These are phyloP conservation scores for Gymnocypris eckloni DNA, from an alignment of 2,797 vertebrate species.

Conservation along the genomic window DNA sequence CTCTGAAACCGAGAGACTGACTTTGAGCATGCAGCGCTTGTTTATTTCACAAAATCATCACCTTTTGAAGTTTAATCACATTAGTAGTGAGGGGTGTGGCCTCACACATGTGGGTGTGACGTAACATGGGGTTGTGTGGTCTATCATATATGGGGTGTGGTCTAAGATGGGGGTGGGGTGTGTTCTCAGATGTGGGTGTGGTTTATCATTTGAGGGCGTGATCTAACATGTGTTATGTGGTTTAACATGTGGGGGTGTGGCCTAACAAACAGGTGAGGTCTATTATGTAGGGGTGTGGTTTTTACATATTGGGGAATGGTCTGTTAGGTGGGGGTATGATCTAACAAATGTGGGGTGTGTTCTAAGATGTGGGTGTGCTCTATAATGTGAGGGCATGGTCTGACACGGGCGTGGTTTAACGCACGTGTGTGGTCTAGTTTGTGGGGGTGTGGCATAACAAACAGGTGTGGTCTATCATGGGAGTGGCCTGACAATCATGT, in stretches of 20 bases:
- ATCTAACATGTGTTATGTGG: too few relatives aligned
- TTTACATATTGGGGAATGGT: too few relatives aligned
- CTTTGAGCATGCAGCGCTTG: neutral
- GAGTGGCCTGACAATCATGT: neutral
- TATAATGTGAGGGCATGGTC: conserved; percentile 52
- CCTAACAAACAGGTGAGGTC: too few relatives aligned
- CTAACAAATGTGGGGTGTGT: too few relatives aligned
- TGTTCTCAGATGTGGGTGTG: too few relatives aligned
- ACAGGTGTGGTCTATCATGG: too few relatives aligned
- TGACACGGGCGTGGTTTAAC: too few relatives aligned
- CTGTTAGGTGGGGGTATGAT: too few relatives aligned
- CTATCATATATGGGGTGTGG: conserved; percentile 42
- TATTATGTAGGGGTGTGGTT: neutral
- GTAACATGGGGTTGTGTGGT: conserved; percentile 70
- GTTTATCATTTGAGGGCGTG: too few relatives aligned
- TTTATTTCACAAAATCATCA: neutral
- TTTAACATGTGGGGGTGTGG: too few relatives aligned
- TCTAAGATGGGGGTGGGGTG: too few relatives aligned
- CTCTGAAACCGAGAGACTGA: neutral
- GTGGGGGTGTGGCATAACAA: neutral
- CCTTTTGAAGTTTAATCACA: neutral
- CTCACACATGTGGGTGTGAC: neutral
- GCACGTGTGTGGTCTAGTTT: neutral
- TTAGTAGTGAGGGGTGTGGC: neutral
- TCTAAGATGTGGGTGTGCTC: too few relatives aligned